Conservation (phyloP, 2,797 vertebrate species). For the Anniella stebbinsi region DNA sequence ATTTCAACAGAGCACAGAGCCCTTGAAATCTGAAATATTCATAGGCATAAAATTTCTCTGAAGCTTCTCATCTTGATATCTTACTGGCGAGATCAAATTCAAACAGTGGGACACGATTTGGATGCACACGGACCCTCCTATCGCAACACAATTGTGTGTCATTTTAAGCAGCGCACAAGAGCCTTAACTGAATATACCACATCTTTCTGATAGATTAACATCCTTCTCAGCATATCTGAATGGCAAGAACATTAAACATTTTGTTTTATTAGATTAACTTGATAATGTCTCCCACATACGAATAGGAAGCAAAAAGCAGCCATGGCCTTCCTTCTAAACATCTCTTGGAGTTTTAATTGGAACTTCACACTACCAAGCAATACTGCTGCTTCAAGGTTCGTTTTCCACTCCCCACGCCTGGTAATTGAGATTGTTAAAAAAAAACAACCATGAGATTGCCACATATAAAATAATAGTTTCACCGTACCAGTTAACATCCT, state of each 20-base stretch:
- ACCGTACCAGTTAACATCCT: background rate
- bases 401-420: too few relatives aligned
- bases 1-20: background rate
- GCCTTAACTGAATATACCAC: background rate
- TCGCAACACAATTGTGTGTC: background rate
- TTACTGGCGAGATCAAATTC: constrained; percentile 11
- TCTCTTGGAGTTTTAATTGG: background rate
- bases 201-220: background rate
- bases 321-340: background rate
- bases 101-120: rapidly evolving
- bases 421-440: background rate
- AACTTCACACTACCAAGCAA: background rate
- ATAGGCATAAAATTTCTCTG: background rate
- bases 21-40: background rate
- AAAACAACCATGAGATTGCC: background rate
- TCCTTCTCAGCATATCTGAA: background rate
- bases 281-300: background rate
- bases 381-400: background rate
- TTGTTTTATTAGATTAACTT: background rate
- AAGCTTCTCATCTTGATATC: background rate
- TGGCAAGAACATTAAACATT: background rate
- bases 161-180: background rate
- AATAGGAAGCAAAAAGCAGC: background rate
- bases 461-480: background rate
- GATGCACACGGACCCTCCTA: background rate